Percentiles rank a stretch among this genome's conserved stretches.
These are phyloP conservation scores for Pteronotus mesoamericanus DNA, from an alignment of 2,797 vertebrate species.

Conservation along the genomic window DNA sequence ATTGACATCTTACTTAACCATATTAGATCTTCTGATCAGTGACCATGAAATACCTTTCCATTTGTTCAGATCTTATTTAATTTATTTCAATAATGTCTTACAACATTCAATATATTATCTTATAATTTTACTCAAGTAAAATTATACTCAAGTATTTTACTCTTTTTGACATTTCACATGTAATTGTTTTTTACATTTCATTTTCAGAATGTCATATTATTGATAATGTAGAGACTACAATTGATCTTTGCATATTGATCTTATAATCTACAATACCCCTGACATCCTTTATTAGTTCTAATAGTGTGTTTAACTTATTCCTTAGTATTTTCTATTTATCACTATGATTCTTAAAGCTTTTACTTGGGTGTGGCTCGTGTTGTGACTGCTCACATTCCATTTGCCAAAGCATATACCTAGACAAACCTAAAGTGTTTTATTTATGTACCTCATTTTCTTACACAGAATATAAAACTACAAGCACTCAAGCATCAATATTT, in stretches of 20 bases:
- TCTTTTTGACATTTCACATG: background rate
- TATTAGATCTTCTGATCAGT: background rate
- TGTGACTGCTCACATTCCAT: background rate
- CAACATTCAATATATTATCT: background rate
- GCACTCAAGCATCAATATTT: background rate
- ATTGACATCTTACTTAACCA: background rate
- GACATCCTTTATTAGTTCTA: background rate
- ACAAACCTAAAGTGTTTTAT: background rate
- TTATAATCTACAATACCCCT: background rate
- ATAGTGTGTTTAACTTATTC: background rate
- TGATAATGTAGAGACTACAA: too few species aligned
- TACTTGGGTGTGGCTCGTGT: background rate
- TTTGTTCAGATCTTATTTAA: background rate
- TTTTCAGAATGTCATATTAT: too few species aligned
- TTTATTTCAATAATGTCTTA: background rate
- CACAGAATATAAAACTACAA: background rate
- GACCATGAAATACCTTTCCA: background rate
- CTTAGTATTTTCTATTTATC: background rate
- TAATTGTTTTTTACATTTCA: background rate
- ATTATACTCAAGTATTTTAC: background rate
- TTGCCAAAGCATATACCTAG: background rate
- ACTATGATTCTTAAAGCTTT: background rate
- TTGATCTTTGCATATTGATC: background rate
- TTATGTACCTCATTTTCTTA: background rate
- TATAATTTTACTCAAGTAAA: background rate